Evolutionary conservation across 2,888 invertebrate genomes (phyloP).

Genomic region (Julus scandinavius): DNA sequence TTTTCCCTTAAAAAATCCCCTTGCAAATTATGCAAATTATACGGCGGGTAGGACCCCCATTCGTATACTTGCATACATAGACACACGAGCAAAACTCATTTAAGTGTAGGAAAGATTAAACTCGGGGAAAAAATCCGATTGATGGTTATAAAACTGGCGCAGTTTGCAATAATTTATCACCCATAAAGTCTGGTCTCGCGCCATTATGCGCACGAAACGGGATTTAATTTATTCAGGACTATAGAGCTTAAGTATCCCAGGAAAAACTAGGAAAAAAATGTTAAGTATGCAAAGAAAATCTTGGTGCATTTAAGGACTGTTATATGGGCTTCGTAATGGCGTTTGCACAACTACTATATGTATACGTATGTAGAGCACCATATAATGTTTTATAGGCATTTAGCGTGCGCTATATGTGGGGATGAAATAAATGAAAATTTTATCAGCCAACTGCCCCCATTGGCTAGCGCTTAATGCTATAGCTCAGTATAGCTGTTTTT

Average conservation of each 20-base stretch:
- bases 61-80: neutral
- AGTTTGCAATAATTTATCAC: slow-evolving; percentile 46
- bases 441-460: slow-evolving; percentile 26
- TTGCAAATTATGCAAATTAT: slow-evolving; percentile 29
- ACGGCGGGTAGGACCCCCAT: slow-evolving; percentile 12
- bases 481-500: neutral
- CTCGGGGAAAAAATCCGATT: slow-evolving; percentile 32
- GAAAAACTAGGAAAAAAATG: slow-evolving; percentile 43
- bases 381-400: slow-evolving; percentile 45
- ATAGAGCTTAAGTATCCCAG: slow-evolving; percentile 43
- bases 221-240: slow-evolving; percentile 46
- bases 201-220: slow-evolving; percentile 46
- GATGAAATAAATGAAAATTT: slow-evolving; percentile 20
- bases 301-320: slow-evolving; percentile 46
- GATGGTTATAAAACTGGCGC: slow-evolving; percentile 45
- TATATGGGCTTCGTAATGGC: slow-evolving; percentile 46
- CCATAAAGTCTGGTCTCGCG: slow-evolving; percentile 44
- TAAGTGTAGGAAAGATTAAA: slow-evolving; percentile 46
- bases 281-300: slow-evolving; percentile 45
- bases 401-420: slow-evolving; percentile 38
- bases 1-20: neutral
- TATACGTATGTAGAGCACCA: neutral
- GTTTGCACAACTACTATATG: slow-evolving; percentile 14
- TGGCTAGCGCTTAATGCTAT: slow-evolving; percentile 13
- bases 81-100: slow-evolving; percentile 45